Conservation (phyloP, 2,888 invertebrate genomes). For the Amiota minor region DNA sequence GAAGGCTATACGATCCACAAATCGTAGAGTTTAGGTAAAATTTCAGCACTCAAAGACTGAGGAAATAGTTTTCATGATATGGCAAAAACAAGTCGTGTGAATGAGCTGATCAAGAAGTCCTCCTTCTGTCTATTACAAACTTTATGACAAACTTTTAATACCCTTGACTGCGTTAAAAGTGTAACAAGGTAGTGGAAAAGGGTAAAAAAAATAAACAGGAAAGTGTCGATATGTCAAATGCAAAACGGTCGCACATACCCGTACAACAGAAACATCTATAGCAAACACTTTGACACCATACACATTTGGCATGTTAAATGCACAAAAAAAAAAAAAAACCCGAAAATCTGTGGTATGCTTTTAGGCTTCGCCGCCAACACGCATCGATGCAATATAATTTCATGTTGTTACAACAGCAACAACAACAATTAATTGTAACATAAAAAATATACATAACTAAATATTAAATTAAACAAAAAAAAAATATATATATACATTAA, state of each 20-base stretch:
- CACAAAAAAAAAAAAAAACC: no score
- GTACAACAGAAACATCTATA: background rate
- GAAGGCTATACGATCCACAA: no score
- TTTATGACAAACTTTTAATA: no score
- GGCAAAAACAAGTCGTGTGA: background rate
- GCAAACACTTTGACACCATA: no score
- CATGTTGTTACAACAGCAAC: constrained; percentile 1
- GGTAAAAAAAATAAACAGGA: background rate
- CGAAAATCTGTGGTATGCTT: constrained; percentile 58
- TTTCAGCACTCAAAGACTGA: background rate
- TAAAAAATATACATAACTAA: background rate
- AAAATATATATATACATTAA: background rate
- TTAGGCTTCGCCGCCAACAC: constrained; percentile 46
- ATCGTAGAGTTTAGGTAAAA: no score
- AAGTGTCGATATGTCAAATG: constrained; percentile 21
- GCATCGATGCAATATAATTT: background rate
- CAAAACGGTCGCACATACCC: constrained; percentile 2
- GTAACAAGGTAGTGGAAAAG: no score
- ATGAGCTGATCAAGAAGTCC: background rate
- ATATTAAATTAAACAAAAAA: background rate
- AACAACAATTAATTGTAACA: background rate
- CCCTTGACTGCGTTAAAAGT: no score
- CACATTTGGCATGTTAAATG: no score
- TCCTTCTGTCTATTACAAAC: no score
- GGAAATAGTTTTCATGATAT: background rate